A percentile compares a stretch with the other conserved stretches of the same genome.
These are phyloP conservation scores for Characodon lateralis DNA, from an alignment of 2,797 vertebrate species.

Conservation along the genomic window DNA sequence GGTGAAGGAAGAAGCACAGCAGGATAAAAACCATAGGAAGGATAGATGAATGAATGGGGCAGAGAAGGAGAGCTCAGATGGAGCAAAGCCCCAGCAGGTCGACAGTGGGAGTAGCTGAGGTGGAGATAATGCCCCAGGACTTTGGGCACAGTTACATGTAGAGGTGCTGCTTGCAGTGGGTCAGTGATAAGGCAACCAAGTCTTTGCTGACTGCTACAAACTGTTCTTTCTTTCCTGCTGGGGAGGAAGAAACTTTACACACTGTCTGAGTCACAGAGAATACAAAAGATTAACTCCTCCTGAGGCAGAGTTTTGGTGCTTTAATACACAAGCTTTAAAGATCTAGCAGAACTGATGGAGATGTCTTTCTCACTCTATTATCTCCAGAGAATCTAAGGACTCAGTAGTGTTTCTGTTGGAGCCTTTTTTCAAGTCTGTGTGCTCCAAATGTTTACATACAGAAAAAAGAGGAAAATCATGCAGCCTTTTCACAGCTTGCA, in stretches of 20 bases:
- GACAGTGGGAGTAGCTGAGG: conserved; percentile 47
- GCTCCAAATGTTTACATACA: background rate
- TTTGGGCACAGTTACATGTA: conserved; percentile 23
- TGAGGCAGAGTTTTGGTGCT: conserved; percentile 32
- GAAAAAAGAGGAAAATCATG: background rate
- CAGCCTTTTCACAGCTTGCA: background rate
- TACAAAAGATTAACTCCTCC: conserved; percentile 57
- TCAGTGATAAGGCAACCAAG: conserved; percentile 56
- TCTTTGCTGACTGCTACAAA: conserved; percentile 61
- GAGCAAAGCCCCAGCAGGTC: conserved; percentile 42
- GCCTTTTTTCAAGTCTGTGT: conserved; percentile 16
- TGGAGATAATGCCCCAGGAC: conserved; percentile 59
- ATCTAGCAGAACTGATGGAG: conserved; percentile 38
- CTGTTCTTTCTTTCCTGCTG: conserved; percentile 37
- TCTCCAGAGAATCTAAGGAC: conserved; percentile 29
- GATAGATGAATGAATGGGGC: conserved; percentile 6
- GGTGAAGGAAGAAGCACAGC: conserved; percentile 9
- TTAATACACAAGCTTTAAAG: conserved; percentile 41
- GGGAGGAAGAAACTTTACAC: conserved; percentile 43
- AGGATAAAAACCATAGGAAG: conserved; percentile 6
- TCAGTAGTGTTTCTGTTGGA: conserved; percentile 25
- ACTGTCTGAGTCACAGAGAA: conserved; percentile 23
- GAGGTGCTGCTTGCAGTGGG: conserved; percentile 43
- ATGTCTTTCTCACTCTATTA: conserved; percentile 2
- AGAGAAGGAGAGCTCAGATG: background rate